Conservation (phyloP, 2,113 vertebrate genomes). For the Heptranchias perlo region DNA sequence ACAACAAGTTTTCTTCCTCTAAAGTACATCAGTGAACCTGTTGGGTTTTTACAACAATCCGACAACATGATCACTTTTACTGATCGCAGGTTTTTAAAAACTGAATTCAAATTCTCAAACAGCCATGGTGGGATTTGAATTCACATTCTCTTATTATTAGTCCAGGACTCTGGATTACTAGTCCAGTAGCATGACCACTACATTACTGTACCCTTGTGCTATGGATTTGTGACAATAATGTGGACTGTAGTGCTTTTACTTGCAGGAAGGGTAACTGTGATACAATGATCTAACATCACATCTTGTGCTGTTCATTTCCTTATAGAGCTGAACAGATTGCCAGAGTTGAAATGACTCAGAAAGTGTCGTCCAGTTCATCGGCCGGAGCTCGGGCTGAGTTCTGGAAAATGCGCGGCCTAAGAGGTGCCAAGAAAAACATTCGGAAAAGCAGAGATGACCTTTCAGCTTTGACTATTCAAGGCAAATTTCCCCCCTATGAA, state of each 20-base stretch:
- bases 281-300: background rate
- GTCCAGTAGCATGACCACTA: background rate
- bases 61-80: background rate
- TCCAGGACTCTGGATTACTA: background rate
- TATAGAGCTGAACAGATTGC: slow-evolving; percentile 82
- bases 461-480: slow-evolving; percentile 83
- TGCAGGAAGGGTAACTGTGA: background rate
- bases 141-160: background rate
- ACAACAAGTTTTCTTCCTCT: background rate
- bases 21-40: background rate
- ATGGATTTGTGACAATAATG: background rate
- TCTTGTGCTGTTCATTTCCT: background rate
- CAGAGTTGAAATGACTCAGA: slow-evolving; percentile 67
- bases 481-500: slow-evolving; percentile 85
- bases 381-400: slow-evolving; percentile 78
- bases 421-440: slow-evolving; percentile 77
- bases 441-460: slow-evolving; percentile 79
- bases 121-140: background rate
- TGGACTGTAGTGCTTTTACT: background rate
- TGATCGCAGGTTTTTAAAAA: background rate
- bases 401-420: slow-evolving; percentile 89
- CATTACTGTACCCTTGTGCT: background rate
- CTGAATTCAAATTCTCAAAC: background rate
- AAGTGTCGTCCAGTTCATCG: slow-evolving; percentile 48
- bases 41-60: background rate